Base-by-base conservation (phyloP, 2,797 vertebrate genomes). In the Sebastes kiyomatsui region DNA sequence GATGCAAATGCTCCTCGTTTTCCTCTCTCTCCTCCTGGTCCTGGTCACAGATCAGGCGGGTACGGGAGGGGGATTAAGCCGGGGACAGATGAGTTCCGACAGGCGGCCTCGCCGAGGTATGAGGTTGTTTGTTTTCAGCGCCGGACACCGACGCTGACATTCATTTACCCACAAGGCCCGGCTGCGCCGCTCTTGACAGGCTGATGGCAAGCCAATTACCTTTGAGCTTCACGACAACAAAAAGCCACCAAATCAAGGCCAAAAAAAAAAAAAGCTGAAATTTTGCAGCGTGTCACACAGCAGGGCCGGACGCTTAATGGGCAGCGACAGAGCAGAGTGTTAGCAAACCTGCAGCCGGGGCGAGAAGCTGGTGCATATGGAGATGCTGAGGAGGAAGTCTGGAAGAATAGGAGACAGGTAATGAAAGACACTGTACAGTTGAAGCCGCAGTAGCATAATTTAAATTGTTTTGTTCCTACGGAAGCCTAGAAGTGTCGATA, bases 1-100 rank as follows among this genome's bases (percentile, higher is more conserved):
- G 91, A 95, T 95, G 94, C 94, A 95, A 95, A 95, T 95, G 88
- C 76, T 82, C 81, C 83, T 92, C 89, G 74, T 89, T 88, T 87
- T 67, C 80, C 61, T 74, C 75, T 32, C 75, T 1, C 35, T 75
- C 80, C 79, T 73, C 82, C 75, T 71, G 68, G 18, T 72, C 81
- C 79, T 20, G 35, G 80, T 62, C 49, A 18, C 8, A 20, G 77
- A 87, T 61, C 79, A 72, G 61, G 38, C 35, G 61, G 65, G 49
- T 25, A 28, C 2, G 49, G 52, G 68, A 11, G 46, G 52, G 18
- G 88, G 74, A 88, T 92, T 90, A 90, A 88, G 71, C 67, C 27
- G 18, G 55, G 75, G 89, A 94, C 92, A 90, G 92, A 95, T 95
- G 91, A 94, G 92, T 92, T 93, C 85, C 82, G 94, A 95, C 94